Base-by-base conservation (phyloP, 2,797 vertebrate species). In the Crocidura indochinensis region DNA sequence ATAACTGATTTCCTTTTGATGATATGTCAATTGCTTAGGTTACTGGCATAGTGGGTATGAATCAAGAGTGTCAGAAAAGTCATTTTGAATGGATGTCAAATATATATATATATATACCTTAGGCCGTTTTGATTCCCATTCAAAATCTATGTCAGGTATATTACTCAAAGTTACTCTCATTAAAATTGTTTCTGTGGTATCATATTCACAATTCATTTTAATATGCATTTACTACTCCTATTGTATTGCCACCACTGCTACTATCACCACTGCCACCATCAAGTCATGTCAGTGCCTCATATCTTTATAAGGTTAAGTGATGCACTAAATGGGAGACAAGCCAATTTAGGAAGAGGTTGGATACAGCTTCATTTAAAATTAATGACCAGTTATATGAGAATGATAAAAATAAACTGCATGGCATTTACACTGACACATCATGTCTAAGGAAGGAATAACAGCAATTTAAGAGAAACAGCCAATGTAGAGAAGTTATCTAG, bases 351-450 rank as follows among this genome's bases (percentile, higher is more conserved):
- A 99, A 98, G 99, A 99, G 98, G 99, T 99, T 98, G 99, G 99
- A 98, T 99, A 98, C 98, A 99, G 99, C 98, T 99, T 99, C 91
- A 98, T 99, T 97, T 98, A 99, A 95, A 99, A 99, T 98, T 99
- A 60, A 99, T 97, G 99, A 99, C 97, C 98, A 99, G 88, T 97
- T 99, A 97, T 99, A 99, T 98, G 99, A 99, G 98, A 98, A 98
- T 62, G 98, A 99, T 97, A 99, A 99, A 98, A 98, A 98, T 96
- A 99, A 99, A 89, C 98, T 99, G 92, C 99, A 98, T 98, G 98
- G 98, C 96, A 99, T 99, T 98, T 99, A 99, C 97, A 99, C 99
- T 96, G 99, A 99, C 98, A 29, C 15, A 92, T n/a, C 38, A 67
- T 47, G 44, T 65, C 24, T 68, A 74, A 56, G 20, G 22, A 17